phyloP scores from a whole-genome alignment of 2,113 vertebrate genomes.

The Zosterops lateralis region DNA sequence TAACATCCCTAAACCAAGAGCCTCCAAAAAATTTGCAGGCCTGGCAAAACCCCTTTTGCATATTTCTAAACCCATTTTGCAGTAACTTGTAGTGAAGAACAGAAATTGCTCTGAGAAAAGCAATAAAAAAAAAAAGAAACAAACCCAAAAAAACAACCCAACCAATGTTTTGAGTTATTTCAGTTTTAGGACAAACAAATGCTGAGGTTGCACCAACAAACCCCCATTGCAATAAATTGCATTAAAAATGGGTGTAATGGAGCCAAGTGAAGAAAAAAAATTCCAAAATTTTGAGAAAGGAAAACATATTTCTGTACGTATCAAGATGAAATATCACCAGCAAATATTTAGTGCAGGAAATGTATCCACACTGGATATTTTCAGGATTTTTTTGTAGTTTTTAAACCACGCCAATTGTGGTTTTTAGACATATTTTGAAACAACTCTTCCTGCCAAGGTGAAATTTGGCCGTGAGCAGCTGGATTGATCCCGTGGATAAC shows the following conservation, averaged over 20 bases:
- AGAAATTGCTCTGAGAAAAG: accelerated
- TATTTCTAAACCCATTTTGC: neutral
- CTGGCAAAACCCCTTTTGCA: neutral
- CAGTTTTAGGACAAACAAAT: neutral
- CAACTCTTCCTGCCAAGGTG: neutral
- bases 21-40: neutral
- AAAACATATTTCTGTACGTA: neutral
- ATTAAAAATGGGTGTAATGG: neutral
- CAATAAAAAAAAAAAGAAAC: neutral
- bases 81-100: neutral
- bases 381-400: neutral
- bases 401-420: accelerated
- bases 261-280: neutral
- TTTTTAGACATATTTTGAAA: neutral
- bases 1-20: neutral
- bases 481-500: neutral
- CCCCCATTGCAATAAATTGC: neutral
- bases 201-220: neutral
- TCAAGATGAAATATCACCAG: neutral
- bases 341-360: neutral
- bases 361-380: neutral
- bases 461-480: neutral
- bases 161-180: neutral
- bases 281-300: neutral
- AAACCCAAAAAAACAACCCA: neutral